Percentiles rank a stretch among this genome's conserved stretches.
Evolutionary conservation across 2,888 invertebrate genomes (phyloP).

Genomic region (Elegia similella): DNA sequence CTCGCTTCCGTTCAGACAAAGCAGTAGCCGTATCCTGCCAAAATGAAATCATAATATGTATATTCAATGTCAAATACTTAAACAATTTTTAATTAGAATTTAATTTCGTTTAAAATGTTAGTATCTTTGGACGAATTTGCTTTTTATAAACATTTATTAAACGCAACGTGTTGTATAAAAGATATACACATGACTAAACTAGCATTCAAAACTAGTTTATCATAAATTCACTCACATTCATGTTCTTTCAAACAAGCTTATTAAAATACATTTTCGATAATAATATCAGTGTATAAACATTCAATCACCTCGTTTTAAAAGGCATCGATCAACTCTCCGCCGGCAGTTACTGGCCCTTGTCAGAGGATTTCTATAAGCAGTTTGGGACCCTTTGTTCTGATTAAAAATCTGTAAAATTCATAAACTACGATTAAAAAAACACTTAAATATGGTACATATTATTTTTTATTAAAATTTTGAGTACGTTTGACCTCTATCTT

Average conservation of each 20-base stretch:
- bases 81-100: background rate
- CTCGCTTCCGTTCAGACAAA: conserved; percentile 55
- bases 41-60: conserved; percentile 28
- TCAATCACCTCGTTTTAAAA: conserved; percentile 58
- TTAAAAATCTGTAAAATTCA: too few species aligned
- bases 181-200: too few species aligned
- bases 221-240: conserved; percentile 7
- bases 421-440: too few species aligned
- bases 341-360: conserved; percentile 7
- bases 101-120: too few species aligned
- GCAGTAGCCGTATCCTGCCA: conserved; percentile 49
- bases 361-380: conserved; percentile 28
- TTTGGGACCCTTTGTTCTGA: conserved; percentile 3
- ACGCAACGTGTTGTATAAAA: too few species aligned
- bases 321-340: conserved; percentile 53
- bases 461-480: too few species aligned
- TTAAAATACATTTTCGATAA: conserved; percentile 46
- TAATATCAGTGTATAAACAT: conserved; percentile 53
- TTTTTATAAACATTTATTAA: background rate
- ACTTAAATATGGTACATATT: too few species aligned
- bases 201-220: background rate
- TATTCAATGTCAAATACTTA: background rate
- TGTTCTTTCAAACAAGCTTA: conserved; percentile 38
- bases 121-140: background rate
- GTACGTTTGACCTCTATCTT: too few species aligned